Conservation (phyloP, 2,113 vertebrate species). For the Pelvicachromis taeniatus region DNA sequence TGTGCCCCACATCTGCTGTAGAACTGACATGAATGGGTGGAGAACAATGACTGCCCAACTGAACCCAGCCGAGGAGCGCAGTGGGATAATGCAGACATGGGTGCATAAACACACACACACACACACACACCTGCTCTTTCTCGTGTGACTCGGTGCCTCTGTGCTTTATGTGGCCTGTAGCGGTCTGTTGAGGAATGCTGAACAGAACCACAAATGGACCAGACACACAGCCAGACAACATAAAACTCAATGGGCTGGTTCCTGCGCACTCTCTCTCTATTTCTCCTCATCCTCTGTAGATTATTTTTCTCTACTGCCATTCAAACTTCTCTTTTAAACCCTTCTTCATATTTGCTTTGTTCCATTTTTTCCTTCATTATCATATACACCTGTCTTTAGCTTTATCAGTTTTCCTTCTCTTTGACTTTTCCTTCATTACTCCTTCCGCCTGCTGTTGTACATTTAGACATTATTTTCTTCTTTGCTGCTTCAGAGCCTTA, state of each 20-base stretch:
- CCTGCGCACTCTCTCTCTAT: slow-evolving; percentile 26
- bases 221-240: slow-evolving; percentile 62
- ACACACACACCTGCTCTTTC: slow-evolving; percentile 43
- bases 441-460: not conserved
- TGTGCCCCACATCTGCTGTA: slow-evolving; percentile 15
- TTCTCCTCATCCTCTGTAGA: slow-evolving; percentile 1
- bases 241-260: slow-evolving; percentile 63
- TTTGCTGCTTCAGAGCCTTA: not conserved
- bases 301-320: not conserved
- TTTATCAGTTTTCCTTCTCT: not conserved
- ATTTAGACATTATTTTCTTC: not conserved
- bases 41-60: not conserved
- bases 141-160: slow-evolving; percentile 20
- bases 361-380: not conserved
- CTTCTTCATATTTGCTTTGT: not conserved
- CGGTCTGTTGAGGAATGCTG: slow-evolving; percentile 59
- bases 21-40: not conserved
- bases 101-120: slow-evolving; percentile 16
- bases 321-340: not conserved
- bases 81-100: not conserved
- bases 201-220: slow-evolving; percentile 67
- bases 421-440: not conserved
- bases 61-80: not conserved
- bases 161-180: slow-evolving; percentile 56
- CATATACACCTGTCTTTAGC: not conserved